Conservation (phyloP, 2,113 vertebrate species). For the Burhinus bistriatus region DNA sequence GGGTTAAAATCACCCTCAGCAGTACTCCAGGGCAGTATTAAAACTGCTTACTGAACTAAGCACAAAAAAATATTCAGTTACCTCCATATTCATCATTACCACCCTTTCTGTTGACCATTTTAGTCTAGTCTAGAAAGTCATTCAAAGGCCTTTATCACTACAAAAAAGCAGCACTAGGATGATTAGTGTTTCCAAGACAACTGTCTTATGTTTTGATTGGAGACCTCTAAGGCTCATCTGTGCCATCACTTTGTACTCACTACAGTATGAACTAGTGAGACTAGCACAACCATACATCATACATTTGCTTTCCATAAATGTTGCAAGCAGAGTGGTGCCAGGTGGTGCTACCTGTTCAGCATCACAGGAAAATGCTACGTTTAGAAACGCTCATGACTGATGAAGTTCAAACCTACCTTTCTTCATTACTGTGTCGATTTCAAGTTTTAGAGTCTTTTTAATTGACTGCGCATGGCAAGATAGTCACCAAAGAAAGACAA, state of each 20-base stretch:
- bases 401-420: not conserved
- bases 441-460: not conserved
- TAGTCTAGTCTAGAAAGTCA: not conserved
- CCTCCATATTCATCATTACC: not conserved
- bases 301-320: not conserved
- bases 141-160: not conserved
- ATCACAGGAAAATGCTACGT: not conserved
- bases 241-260: not conserved
- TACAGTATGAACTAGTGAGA: not conserved
- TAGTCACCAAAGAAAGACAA: not conserved
- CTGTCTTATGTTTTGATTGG: not conserved
- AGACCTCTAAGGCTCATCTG: not conserved
- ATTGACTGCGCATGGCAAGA: not conserved
- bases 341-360: not conserved
- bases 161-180: not conserved
- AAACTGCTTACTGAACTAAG: not conserved
- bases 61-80: not conserved
- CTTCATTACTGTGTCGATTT: not conserved
- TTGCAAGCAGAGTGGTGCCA: not conserved
- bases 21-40: not conserved
- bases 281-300: not conserved
- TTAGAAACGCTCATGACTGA: not conserved
- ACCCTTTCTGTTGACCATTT: not conserved
- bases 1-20: not conserved
- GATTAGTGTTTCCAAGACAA: not conserved